phyloP scores from a whole-genome alignment of 2,888 invertebrate genomes.

The Platerodrilus igneus region DNA sequence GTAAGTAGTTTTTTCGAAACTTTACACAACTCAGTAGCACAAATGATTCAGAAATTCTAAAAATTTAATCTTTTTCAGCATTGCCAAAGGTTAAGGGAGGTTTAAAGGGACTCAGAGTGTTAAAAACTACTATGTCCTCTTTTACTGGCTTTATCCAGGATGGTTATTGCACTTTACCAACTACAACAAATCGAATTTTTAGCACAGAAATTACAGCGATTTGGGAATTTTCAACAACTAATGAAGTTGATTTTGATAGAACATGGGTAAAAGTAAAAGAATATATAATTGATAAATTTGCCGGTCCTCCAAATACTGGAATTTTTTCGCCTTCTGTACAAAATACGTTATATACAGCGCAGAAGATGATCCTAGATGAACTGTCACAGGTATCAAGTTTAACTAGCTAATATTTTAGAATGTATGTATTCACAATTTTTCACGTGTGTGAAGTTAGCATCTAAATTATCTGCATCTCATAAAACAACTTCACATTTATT shows the following conservation, averaged over 20 bases:
- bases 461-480: too few relatives aligned
- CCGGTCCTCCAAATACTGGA: conserved; percentile 68
- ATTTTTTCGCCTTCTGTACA: conserved; percentile 75
- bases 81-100: conserved; percentile 62
- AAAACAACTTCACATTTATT: too few relatives aligned
- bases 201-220: conserved; percentile 71
- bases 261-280: conserved; percentile 68
- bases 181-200: conserved; percentile 71
- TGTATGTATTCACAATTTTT: too few relatives aligned
- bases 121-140: conserved; percentile 78
- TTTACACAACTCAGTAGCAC: too few relatives aligned
- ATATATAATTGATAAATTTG: conserved; percentile 69
- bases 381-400: conserved; percentile 69
- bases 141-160: conserved; percentile 76
- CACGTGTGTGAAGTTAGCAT: too few relatives aligned
- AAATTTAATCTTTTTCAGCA: conserved; percentile 45
- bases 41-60: too few relatives aligned
- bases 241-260: conserved; percentile 63
- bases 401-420: too few relatives aligned
- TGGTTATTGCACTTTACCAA: conserved; percentile 70
- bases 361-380: conserved; percentile 63
- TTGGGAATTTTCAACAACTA: conserved; percentile 66
- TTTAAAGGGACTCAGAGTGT: conserved; percentile 63
- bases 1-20: too few relatives aligned
- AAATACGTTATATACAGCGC: conserved; percentile 68